Base-by-base conservation (phyloP, 2,888 invertebrate species). In the Ptilodon capucinus region DNA sequence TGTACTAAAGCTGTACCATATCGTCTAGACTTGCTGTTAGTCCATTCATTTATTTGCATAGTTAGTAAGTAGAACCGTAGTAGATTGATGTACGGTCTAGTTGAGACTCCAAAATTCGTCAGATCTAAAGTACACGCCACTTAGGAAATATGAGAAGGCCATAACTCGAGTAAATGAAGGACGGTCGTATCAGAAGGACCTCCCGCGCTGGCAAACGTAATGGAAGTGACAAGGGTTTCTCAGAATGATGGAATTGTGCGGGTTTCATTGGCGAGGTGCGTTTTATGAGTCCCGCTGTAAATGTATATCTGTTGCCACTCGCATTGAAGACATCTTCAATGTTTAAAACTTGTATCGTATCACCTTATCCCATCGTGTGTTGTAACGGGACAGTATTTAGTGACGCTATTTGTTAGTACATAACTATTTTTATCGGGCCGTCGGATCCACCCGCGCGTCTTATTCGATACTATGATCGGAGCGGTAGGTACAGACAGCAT, bases 211-310 rank as follows among this genome's bases (percentile, higher is more conserved):
- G 76, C 75, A 76, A 77, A 74, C 77, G 84, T 87, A 89, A 89
- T 86, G 84, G 83, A 82, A 86, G 81, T 86, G 88, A 89, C 87
- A 87, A 90, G 90, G 90, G 87, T 86, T 81, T 70, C 79, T 76
- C 75, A 74, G 82, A 86, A 87, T 85, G 85, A 86, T 86, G 73
- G 81, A 88, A 86, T 86, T 81, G 76, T 67, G 66, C 81, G 77
- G 81, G 81, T 76, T 76, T 66, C 71, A 59, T 64, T 74, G 66
- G 65, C 77, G 77, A 79, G 75, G 74, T 79, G 75, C 76, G 76
- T 81, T 87, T 88, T 87, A 87, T 81, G 80, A 81, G 72, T 68
- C 65, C 64, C 57, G 44, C 48, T 63, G 68, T 64, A 69, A 81
- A 86, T 86, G 69, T 72, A 69, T 76, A 82, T 83, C 84, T 74